phyloP scores from a whole-genome alignment of 2,888 invertebrate genomes.

The Spilosoma lubricipeda region DNA sequence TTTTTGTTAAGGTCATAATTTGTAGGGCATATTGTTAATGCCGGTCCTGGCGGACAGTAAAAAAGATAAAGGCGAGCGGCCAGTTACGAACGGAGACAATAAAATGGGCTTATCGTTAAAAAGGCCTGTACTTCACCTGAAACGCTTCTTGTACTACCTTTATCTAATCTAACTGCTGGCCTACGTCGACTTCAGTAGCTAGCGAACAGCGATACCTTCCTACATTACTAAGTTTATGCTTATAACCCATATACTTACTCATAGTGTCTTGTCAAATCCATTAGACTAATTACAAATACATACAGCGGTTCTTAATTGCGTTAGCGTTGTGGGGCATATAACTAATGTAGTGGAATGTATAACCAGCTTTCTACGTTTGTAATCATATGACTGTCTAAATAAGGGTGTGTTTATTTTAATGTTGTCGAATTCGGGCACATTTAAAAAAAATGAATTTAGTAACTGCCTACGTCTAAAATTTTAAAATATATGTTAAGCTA shows the following conservation, averaged over 20 bases:
- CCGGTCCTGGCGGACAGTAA: constrained; percentile 69
- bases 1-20: constrained; percentile 67
- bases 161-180: constrained; percentile 58
- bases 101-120: constrained; percentile 76
- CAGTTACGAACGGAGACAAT: constrained; percentile 69
- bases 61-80: constrained; percentile 73
- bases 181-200: constrained; percentile 24
- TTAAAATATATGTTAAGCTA: background rate
- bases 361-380: background rate
- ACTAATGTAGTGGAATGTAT: background rate
- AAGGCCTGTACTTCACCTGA: constrained; percentile 64
- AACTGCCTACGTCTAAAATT: background rate
- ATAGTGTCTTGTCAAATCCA: constrained; percentile 8
- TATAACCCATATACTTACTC: background rate
- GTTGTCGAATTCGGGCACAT: background rate
- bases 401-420: background rate
- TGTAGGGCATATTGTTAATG: constrained; percentile 74
- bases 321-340: background rate
- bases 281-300: constrained; percentile 32
- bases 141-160: constrained; percentile 53
- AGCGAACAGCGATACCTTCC: constrained; percentile 18
- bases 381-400: background rate
- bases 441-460: background rate
- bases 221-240: background rate
- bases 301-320: constrained; percentile 9